phyloP scores from a whole-genome alignment of 2,113 vertebrate genomes.

The Paraplagusia blochii region DNA sequence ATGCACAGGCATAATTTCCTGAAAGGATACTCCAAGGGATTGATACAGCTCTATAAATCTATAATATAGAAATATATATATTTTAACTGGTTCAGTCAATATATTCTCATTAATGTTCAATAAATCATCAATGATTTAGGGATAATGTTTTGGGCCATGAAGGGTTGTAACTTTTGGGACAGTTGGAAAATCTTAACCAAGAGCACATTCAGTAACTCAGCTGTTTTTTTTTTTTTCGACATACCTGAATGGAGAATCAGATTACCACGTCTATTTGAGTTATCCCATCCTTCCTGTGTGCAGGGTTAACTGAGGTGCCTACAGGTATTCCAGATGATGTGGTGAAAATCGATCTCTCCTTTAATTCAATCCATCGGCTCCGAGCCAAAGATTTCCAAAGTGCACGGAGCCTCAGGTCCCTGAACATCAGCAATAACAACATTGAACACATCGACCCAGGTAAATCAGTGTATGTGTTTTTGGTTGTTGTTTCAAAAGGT shows the following conservation, averaged over 20 bases:
- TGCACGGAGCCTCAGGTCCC: conserved; percentile 80
- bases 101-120: too few species aligned
- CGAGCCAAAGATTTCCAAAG: conserved; percentile 84
- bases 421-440: conserved; percentile 89
- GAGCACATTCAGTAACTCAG: background rate
- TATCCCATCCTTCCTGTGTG: conserved; percentile 21
- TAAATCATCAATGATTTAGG: too few species aligned
- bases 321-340: conserved; percentile 84
- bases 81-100: too few species aligned
- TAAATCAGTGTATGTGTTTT: conserved; percentile 43
- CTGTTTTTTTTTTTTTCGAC: background rate
- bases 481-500: background rate
- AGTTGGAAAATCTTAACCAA: too few species aligned
- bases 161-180: too few species aligned
- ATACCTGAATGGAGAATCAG: conserved; percentile 5
- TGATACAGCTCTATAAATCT: too few species aligned
- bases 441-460: conserved; percentile 86
- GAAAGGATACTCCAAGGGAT: too few species aligned
- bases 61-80: too few species aligned
- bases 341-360: conserved; percentile 87
- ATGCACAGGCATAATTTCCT: too few species aligned
- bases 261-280: background rate
- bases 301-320: conserved; percentile 90
- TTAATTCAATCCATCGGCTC: conserved; percentile 87
- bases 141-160: too few species aligned